Evolutionary conservation across 1,140 invertebrate species (phyloP).

Genomic region (Samia ricini): DNA sequence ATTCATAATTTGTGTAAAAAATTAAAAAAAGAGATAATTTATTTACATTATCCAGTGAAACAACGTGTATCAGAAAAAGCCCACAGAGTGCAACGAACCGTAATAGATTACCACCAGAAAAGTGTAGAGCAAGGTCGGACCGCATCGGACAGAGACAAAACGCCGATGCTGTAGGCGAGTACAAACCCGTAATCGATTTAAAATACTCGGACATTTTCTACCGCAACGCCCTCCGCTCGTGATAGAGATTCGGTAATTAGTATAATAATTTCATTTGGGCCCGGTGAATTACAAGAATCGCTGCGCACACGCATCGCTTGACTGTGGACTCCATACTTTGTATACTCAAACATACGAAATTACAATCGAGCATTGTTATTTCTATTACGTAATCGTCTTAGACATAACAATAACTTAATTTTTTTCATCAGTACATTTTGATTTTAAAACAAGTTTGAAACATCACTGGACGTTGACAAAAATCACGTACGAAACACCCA

Average conservation of each 20-base stretch:
- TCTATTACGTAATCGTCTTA: background rate
- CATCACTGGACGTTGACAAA: constrained; percentile 8
- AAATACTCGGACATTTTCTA: constrained; percentile 52
- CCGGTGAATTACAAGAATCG: constrained; percentile 32
- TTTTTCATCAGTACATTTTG: constrained; percentile 31
- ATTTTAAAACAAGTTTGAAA: constrained; percentile 39
- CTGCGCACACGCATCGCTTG: constrained; percentile 19
- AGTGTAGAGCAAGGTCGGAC: constrained; percentile 44
- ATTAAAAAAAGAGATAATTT: background rate
- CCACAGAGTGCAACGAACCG: constrained; percentile 57
- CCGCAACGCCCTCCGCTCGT: constrained; percentile 46
- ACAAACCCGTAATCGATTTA: constrained; percentile 62
- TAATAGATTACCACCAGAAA: constrained; percentile 50
- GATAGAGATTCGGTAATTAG: constrained; percentile 55
- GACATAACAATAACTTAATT: constrained; percentile 28
- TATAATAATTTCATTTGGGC: constrained; percentile 55
- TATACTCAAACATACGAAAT: background rate
- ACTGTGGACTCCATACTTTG: background rate
- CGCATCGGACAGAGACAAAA: constrained; percentile 63
- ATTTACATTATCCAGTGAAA: background rate
- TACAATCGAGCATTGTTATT: constrained; percentile 1
- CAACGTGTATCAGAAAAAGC: constrained; percentile 26
- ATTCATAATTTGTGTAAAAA: background rate
- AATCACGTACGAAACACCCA: constrained; percentile 25
- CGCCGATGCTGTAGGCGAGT: constrained; percentile 46